These are phyloP conservation scores for Aphelenchoides avenae DNA, from an alignment of 1,140 invertebrate genomes.

Conservation along the genomic window DNA sequence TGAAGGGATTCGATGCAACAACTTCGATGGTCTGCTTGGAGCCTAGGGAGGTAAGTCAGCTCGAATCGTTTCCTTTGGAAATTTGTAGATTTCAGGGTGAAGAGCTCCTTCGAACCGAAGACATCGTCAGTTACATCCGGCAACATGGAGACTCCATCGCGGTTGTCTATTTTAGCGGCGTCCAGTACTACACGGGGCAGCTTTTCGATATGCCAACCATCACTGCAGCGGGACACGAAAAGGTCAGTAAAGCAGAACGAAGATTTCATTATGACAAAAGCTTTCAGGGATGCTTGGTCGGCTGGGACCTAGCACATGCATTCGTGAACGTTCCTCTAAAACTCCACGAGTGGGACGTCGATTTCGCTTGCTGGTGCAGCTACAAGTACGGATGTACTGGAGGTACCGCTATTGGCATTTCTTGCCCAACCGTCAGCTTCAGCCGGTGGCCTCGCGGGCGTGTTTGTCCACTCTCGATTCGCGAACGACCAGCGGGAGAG, in stretches of 20 bases:
- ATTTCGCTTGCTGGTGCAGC: slow-evolving; percentile 69
- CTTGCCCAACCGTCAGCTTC: too few relatives aligned
- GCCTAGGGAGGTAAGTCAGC: slow-evolving; percentile 62
- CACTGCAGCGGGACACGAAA: slow-evolving; percentile 63
- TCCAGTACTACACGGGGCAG: slow-evolving; percentile 70
- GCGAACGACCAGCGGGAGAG: slow-evolving; percentile 47
- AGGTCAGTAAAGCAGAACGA: too few relatives aligned
- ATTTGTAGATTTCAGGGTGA: slow-evolving; percentile 61
- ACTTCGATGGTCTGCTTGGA: slow-evolving; percentile 62
- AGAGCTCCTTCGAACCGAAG: slow-evolving; percentile 62
- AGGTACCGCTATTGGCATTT: too few relatives aligned
- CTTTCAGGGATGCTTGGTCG: slow-evolving; percentile 65
- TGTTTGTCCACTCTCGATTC: slow-evolving; percentile 63
- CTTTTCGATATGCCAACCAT: slow-evolving; percentile 66
- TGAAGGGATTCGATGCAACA: slow-evolving; percentile 64
- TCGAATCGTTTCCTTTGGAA: slow-evolving; percentile 7
- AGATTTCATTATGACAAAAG: too few relatives aligned
- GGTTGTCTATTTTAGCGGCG: slow-evolving; percentile 65
- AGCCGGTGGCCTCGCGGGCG: slow-evolving; percentile 65
- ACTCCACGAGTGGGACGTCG: slow-evolving; percentile 68
- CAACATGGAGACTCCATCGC: slow-evolving; percentile 65
- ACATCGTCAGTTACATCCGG: slow-evolving; percentile 65
- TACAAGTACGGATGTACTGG: slow-evolving; percentile 69
- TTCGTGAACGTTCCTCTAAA: slow-evolving; percentile 66
- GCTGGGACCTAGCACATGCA: slow-evolving; percentile 69